phyloP scores from a whole-genome alignment of 1,140 invertebrate species.

The Carposina sasakii region DNA sequence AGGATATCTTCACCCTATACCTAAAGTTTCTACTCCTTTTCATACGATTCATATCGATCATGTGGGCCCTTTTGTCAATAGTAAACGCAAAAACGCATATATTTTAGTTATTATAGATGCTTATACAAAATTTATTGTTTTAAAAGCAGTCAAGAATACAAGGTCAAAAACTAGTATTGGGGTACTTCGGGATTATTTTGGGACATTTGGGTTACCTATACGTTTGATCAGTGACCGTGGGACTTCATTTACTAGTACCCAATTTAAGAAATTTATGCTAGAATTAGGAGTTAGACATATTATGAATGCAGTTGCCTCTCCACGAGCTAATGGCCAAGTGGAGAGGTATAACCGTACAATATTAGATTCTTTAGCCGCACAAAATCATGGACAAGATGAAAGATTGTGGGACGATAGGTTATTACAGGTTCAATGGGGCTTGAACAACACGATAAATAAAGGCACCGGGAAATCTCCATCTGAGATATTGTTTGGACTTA shows the following conservation, averaged over 20 bases:
- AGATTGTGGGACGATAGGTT: neutral
- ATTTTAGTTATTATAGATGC: slow-evolving; percentile 8
- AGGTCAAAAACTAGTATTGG: neutral
- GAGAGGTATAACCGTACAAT: slow-evolving; percentile 1
- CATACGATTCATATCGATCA: slow-evolving; percentile 8
- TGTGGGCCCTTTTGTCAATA: slow-evolving; percentile 6
- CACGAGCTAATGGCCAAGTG: neutral
- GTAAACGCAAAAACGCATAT: slow-evolving; percentile 4
- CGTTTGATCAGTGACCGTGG: slow-evolving; percentile 4
- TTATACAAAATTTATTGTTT: slow-evolving; percentile 5
- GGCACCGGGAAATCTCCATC: neutral
- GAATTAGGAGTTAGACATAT: neutral
- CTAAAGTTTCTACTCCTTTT: slow-evolving; percentile 2
- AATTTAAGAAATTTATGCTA: slow-evolving; percentile 5
- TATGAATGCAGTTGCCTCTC: slow-evolving; percentile 4
- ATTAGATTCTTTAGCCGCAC: neutral
- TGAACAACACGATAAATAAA: slow-evolving; percentile 7
- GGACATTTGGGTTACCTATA: neutral
- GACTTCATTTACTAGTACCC: slow-evolving; percentile 7
- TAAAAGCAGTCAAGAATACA: slow-evolving; percentile 9
- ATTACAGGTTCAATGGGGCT: slow-evolving; percentile 2
- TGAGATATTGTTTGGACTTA: slow-evolving; percentile 2
- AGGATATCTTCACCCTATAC: slow-evolving; percentile 4
- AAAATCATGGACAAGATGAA: slow-evolving; percentile 4
- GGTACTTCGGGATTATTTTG: slow-evolving; percentile 2